phyloP scores from a whole-genome alignment of 2,113 vertebrate species.

The Burhinus bistriatus region DNA sequence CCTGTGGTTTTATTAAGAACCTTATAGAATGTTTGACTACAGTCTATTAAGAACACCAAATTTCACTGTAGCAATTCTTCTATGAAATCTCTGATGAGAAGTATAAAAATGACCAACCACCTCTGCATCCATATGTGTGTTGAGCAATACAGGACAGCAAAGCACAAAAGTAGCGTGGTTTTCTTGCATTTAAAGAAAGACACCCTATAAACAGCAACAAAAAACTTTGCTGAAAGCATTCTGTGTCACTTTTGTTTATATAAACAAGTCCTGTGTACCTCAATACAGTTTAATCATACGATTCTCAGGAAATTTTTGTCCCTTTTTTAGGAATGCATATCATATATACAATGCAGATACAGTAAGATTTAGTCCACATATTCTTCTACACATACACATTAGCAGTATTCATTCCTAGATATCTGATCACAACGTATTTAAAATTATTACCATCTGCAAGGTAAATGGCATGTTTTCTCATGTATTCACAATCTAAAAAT shows the following conservation, averaged over 20 bases:
- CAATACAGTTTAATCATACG: background rate
- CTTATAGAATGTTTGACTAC: background rate
- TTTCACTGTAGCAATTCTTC: background rate
- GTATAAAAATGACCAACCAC: background rate
- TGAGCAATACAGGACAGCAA: background rate
- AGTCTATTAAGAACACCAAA: background rate
- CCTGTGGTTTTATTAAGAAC: background rate
- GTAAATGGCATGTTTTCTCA: background rate
- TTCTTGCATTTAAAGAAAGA: background rate
- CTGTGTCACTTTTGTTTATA: background rate
- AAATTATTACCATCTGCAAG: background rate
- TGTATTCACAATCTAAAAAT: background rate
- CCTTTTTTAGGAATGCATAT: background rate
- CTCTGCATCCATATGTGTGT: background rate
- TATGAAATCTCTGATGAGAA: background rate
- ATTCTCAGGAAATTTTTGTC: background rate
- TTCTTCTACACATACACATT: background rate
- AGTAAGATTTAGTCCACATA: background rate
- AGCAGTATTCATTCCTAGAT: background rate
- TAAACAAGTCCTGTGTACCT: background rate
- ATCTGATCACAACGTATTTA: background rate
- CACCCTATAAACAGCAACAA: background rate
- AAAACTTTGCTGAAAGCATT: background rate
- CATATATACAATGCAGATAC: background rate
- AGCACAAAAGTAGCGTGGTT: rapidly evolving